These are phyloP conservation scores for Vipera ursinii DNA, from an alignment of 2,797 vertebrate species.

Conservation along the genomic window DNA sequence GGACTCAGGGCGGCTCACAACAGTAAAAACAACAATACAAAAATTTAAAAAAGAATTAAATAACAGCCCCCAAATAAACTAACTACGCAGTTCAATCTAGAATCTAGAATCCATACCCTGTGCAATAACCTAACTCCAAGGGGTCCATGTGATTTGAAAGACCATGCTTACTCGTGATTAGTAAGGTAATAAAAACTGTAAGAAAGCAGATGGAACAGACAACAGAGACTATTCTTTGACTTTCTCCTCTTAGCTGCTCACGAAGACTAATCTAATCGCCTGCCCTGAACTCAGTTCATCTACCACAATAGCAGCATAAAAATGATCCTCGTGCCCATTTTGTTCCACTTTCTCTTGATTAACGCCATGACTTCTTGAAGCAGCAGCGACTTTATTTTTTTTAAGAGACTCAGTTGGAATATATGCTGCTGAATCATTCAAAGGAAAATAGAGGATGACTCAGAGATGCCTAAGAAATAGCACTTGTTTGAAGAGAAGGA, in stretches of 20 bases:
- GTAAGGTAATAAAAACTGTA: background rate
- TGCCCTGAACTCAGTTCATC: background rate
- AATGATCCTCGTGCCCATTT: conserved; percentile 1
- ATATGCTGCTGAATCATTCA: conserved; percentile 15
- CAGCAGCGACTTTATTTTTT: background rate
- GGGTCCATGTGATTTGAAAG: background rate
- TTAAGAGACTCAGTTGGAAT: conserved; percentile 5
- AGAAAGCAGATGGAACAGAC: background rate
- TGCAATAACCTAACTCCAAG: background rate
- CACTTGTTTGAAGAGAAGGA: conserved; percentile 2
- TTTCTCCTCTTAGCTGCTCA: background rate
- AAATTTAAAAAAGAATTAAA: too few species aligned
- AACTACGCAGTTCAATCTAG: too few species aligned
- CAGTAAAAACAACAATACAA: too few species aligned
- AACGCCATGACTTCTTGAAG: conserved; percentile 13
- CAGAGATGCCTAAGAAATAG: background rate
- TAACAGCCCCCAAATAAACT: too few species aligned
- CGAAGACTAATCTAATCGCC: background rate
- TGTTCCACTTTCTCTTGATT: conserved; percentile 19
- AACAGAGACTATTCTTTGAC: background rate
- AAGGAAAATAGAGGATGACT: conserved; percentile 14
- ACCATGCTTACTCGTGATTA: background rate
- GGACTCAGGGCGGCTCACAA: too few species aligned
- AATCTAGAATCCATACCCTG: background rate
- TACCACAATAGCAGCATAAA: conserved; percentile 6